Conservation (phyloP, 2,113 vertebrate species). For the Myxocyprinus asiaticus region DNA sequence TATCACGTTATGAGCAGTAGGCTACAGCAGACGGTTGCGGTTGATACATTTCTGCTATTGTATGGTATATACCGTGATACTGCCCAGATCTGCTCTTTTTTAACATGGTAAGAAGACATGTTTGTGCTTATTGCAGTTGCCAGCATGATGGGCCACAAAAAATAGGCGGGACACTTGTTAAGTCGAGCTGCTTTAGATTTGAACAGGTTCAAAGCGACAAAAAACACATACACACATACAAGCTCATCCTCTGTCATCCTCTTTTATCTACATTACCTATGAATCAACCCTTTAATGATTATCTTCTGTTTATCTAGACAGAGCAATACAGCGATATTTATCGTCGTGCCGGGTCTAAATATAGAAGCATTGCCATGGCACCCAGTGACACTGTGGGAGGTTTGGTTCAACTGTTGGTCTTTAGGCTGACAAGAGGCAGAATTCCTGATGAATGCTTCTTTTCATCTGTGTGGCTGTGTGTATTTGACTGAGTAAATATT, state of each 20-base stretch:
- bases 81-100: too few species aligned
- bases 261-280: constrained; percentile 85
- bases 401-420: constrained; percentile 83
- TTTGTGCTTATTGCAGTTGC: too few species aligned
- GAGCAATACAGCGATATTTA: constrained; percentile 91
- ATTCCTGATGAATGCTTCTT: constrained; percentile 90
- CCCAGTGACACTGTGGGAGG: constrained; percentile 71
- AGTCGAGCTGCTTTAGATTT: too few species aligned
- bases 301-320: constrained; percentile 86
- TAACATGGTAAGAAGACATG: too few species aligned
- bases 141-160: too few species aligned
- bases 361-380: constrained; percentile 83
- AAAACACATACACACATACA: not conserved
- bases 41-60: too few species aligned
- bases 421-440: constrained; percentile 86
- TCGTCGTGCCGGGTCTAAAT: constrained; percentile 86
- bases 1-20: too few species aligned
- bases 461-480: constrained; percentile 87
- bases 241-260: constrained; percentile 66
- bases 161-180: too few species aligned
- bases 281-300: constrained; percentile 88
- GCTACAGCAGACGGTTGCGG: too few species aligned
- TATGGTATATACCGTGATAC: too few species aligned
- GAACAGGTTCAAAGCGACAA: too few species aligned
- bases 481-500: constrained; percentile 92